Base-by-base conservation (phyloP, 2,797 vertebrate genomes). In the Megalops cyprinoides region DNA sequence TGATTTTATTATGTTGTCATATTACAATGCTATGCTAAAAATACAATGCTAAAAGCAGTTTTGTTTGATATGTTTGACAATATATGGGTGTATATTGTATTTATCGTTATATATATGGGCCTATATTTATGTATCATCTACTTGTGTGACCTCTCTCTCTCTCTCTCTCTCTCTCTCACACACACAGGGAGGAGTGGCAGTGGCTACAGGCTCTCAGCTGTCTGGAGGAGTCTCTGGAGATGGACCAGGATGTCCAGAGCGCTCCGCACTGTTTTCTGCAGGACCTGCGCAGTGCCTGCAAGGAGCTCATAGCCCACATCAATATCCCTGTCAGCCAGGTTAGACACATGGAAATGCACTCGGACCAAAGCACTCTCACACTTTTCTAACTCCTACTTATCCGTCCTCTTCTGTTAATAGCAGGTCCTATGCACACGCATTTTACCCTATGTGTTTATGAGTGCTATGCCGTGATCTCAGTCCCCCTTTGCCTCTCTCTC, bases 151-250 rank as follows among this genome's bases (percentile, higher is more conserved):
- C 18, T 65, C 4, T 79, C 49, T 46, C 15, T 69, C 28, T 77
- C 55, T n/a, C n/a, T n/a, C n/a, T n/a, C 18, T 65, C 4, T 79
- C 49, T 46, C 15, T 56, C 28, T 77, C 55, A 18, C 67, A 23
- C 67, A 79, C 79, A 86, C 74, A 98, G 97, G 86, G 96, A 97
- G 85, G 97, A 98, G 88, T 98, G 97, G 97, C 95, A 97, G 89
- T 97, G 96, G 96, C 92, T 98, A 78, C 95, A 96, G 89, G 95
- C 94, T 1, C 91, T 96, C 88, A 91, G 85, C 85, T 93, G 87
- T 0, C 53, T 95, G 71, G 95, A 97, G 0, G 95, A 96, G 82
- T 87, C 94, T 0, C 10, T 89, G 77, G 88, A 93, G 83, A 89
- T 89, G 37, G 95, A 94, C 77, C 82, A 85, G 3, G 92, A 95